Evolutionary conservation across 2,888 invertebrate species (phyloP), one percentile per base, ranked within the genome.

Genomic region (Elgonia sp.): DNA sequence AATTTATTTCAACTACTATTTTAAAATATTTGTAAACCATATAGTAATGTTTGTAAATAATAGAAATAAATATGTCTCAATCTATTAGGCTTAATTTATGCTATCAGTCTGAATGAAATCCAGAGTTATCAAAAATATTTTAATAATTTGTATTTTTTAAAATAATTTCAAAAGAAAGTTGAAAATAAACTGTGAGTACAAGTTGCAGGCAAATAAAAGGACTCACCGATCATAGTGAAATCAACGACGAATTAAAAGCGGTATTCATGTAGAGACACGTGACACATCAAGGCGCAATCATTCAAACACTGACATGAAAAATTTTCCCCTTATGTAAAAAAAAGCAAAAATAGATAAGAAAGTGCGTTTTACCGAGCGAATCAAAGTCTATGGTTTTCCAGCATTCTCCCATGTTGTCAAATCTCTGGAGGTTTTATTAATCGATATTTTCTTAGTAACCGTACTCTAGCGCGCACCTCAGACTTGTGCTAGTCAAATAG

Each of bases 361-460:
- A 84, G 60, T 70, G 53, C 16, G 18, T 57, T 77, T 87, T 87
- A 87, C 87, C 87, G 21, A 87, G 83, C 16, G 75, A 75, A 20
- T 87, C 87, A 53, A 84, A 87, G 84, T 87, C 80, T 55, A 67
- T 40, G 55, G 76, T 65, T 75, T 75, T 80, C 80, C 84, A 80
- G 84, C 80, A 79, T 80, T 84, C 87, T 83, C 69, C 83, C 84
- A 87, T 87, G 79, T 84, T 80, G 84, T 80, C 55, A 75, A 84
- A 80, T 70, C 80, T 72, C 12, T 29, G 12, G 21, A 62, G 76
- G 81, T 70, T 62, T 69, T 50, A 37, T 42, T 63, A 85, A 85
- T 85, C 85, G 69, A 85, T 85, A 85, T 55, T 85, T 85, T 85
- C 85, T 73, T 85, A 85, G 84, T n/a, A n/a, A n/a, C n/a, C n/a